phyloP scores from a whole-genome alignment of 2,888 invertebrate species.

The Lasioglossum zephyrum region DNA sequence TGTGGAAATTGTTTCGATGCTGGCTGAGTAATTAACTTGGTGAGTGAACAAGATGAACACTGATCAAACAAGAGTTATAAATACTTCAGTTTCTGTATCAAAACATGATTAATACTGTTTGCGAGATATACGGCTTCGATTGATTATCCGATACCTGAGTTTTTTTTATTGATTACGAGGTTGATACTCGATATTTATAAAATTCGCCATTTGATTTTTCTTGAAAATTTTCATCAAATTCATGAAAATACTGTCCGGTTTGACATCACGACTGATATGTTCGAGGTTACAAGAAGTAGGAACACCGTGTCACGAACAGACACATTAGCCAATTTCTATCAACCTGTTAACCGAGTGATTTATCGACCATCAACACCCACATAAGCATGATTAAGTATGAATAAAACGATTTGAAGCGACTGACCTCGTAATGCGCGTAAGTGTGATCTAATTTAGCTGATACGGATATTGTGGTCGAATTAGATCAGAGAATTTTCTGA shows the following conservation, averaged over 20 bases:
- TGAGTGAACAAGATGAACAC: background rate
- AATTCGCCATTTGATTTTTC: background rate
- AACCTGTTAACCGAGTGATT: background rate
- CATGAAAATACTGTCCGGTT: background rate
- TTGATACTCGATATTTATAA: background rate
- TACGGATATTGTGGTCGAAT: background rate
- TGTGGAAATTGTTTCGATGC: background rate
- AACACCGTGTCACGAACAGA: background rate
- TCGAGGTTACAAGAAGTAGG: background rate
- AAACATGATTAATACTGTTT: background rate
- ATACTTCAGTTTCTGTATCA: background rate
- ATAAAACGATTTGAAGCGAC: conserved; percentile 1
- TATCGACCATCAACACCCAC: background rate
- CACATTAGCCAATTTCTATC: background rate
- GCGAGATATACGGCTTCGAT: background rate
- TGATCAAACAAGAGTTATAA: background rate
- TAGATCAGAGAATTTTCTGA: background rate
- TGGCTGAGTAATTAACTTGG: background rate
- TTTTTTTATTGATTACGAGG: background rate
- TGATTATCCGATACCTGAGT: background rate
- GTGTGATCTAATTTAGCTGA: background rate
- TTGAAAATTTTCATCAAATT: background rate
- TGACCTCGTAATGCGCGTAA: background rate
- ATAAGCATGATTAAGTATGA: background rate
- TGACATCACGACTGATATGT: background rate